Conservation (phyloP, 2,888 invertebrate species). For the Plemyria rubiginata region DNA sequence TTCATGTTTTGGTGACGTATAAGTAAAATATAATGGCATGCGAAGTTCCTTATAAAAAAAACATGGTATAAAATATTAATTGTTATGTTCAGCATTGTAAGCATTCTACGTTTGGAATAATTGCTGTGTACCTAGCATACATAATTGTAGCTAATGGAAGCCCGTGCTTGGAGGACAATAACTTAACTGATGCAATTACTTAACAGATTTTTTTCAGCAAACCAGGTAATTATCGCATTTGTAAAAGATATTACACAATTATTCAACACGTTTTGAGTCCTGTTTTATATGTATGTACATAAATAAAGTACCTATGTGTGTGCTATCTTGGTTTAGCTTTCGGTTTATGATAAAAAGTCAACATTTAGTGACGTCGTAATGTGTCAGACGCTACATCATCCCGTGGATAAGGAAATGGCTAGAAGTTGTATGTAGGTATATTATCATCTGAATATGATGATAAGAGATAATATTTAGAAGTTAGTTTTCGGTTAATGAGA, state of each 20-base stretch:
- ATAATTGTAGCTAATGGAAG: slow-evolving; percentile 26
- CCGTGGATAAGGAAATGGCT: not conserved
- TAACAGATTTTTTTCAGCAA: slow-evolving; percentile 19
- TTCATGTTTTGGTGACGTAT: no score
- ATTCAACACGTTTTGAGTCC: slow-evolving; percentile 26
- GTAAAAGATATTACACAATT: slow-evolving; percentile 21
- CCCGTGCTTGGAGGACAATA: slow-evolving; percentile 9
- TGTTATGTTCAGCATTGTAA: not conserved
- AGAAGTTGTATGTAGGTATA: not conserved
- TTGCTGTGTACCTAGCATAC: slow-evolving; percentile 2
- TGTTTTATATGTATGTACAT: slow-evolving; percentile 16
- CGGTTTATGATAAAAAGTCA: not conserved
- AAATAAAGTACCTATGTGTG: slow-evolving; percentile 24
- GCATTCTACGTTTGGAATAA: no score
- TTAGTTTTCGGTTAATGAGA: no score
- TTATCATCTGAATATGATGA: no score
- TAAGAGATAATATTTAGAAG: no score
- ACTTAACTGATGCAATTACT: slow-evolving; percentile 24
- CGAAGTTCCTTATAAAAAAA: not conserved
- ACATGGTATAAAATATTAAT: not conserved
- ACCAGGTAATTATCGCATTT: slow-evolving; percentile 29
- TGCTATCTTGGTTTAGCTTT: slow-evolving; percentile 28
- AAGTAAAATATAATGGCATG: no score
- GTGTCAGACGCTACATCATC: not conserved
- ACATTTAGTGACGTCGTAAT: slow-evolving; percentile 1